phyloP scores from a whole-genome alignment of 92 coral and sea anemone species.

The Porites divaricata region DNA sequence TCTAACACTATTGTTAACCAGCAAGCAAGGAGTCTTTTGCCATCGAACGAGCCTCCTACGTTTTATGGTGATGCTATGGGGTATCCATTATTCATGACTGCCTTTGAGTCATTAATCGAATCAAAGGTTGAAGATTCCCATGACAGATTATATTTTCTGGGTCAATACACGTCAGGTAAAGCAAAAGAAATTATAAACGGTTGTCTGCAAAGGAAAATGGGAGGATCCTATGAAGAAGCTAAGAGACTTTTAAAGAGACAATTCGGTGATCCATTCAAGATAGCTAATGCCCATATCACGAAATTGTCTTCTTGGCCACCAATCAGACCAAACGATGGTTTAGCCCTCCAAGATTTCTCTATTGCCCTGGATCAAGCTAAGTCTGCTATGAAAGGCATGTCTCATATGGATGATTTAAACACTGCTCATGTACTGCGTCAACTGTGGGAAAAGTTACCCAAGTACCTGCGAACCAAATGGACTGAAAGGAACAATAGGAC shows the following conservation, averaged over 20 bases:
- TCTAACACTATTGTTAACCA: too few relatives aligned
- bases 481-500: slow-evolving; percentile 55
- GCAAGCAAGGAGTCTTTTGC: too few relatives aligned
- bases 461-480: slow-evolving; percentile 62
- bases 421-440: slow-evolving; percentile 68
- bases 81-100: neutral
- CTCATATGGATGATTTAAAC: slow-evolving; percentile 63
- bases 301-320: slow-evolving; percentile 53
- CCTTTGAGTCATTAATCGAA: slow-evolving; percentile 12
- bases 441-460: slow-evolving; percentile 67
- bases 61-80: slow-evolving; percentile 42
- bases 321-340: slow-evolving; percentile 65
- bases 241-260: too few relatives aligned
- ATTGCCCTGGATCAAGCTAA: slow-evolving; percentile 57
- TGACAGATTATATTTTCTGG: too few relatives aligned
- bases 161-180: too few relatives aligned
- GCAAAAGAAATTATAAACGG: too few relatives aligned
- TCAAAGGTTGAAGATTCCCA: too few relatives aligned
- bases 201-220: too few relatives aligned
- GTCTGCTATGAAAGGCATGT: slow-evolving; percentile 63
- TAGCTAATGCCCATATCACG: slow-evolving; percentile 66
- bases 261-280: slow-evolving; percentile 29
- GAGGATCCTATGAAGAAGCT: too few relatives aligned
- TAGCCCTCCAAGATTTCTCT: slow-evolving; percentile 58
- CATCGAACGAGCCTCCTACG: slow-evolving; percentile 23